Evolutionary conservation across 2,888 invertebrate genomes (phyloP).

Genomic region (Diarsia brunnea): DNA sequence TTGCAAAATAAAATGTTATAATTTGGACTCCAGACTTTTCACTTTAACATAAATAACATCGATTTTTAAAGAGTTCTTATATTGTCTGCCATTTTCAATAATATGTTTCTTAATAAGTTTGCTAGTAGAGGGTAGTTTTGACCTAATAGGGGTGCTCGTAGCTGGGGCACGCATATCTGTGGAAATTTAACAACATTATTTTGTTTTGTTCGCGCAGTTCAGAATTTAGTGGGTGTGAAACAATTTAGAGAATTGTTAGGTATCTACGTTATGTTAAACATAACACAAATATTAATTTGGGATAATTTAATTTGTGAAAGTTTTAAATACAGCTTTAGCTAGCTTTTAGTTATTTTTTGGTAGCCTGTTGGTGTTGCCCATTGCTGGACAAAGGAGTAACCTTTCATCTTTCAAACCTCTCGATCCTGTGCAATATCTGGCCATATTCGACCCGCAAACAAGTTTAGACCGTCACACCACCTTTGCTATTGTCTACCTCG

Average conservation of each 20-base stretch:
- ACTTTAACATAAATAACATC: conserved; percentile 30
- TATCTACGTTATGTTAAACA: not conserved
- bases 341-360: too few species aligned
- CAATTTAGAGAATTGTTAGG: not conserved
- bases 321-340: too few species aligned
- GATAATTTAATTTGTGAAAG: not conserved
- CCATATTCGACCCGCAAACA: too few species aligned
- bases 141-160: conserved; percentile 82
- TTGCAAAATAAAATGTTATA: conserved; percentile 30
- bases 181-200: conserved; percentile 3
- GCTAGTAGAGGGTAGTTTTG: conserved; percentile 84
- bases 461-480: too few species aligned
- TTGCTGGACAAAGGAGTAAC: too few species aligned
- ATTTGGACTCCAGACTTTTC: conserved; percentile 50
- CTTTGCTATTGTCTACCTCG: too few species aligned
- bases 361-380: too few species aligned
- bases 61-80: conserved; percentile 68
- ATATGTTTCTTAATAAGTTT: conserved; percentile 77
- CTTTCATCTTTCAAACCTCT: too few species aligned
- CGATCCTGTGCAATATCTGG: too few species aligned
- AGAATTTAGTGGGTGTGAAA: not conserved
- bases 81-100: conserved; percentile 83
- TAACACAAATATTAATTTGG: not conserved
- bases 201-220: not conserved
- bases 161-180: conserved; percentile 85